A percentile compares a stretch with the other conserved stretches of the same genome.
These are phyloP conservation scores for Drosophila persimilis DNA, from an alignment of 1,140 invertebrate genomes.

Conservation along the genomic window DNA sequence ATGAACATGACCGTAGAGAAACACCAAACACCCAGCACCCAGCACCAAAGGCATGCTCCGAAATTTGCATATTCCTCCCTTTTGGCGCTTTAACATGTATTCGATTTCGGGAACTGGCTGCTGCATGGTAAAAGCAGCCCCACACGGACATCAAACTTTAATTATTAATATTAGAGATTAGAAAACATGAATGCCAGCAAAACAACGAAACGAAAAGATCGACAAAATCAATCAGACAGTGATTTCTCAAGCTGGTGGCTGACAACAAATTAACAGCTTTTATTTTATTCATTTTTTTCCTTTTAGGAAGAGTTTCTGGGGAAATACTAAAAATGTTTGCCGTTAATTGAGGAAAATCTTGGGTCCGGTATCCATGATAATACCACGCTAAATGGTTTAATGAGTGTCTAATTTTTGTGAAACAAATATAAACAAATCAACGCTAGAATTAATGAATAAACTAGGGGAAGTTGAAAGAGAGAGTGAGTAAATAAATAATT, in stretches of 20 bases:
- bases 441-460: neutral
- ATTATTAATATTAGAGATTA: slow-evolving; percentile 72
- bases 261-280: slow-evolving; percentile 63
- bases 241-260: slow-evolving; percentile 48
- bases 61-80: slow-evolving; percentile 72
- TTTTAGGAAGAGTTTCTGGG: slow-evolving; percentile 6
- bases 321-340: slow-evolving; percentile 30
- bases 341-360: slow-evolving; percentile 53
- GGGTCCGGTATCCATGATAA: slow-evolving; percentile 5
- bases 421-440: slow-evolving; percentile 7
- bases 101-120: slow-evolving; percentile 14
- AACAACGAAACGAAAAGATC: slow-evolving; percentile 32
- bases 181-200: slow-evolving; percentile 48
- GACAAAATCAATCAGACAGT: slow-evolving; percentile 66
- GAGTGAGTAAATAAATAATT: no score
- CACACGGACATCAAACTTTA: slow-evolving; percentile 47
- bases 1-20: slow-evolving; percentile 43
- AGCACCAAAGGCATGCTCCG: slow-evolving; percentile 6
- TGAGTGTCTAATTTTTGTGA: slow-evolving; percentile 40
- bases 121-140: neutral
- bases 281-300: slow-evolving; percentile 40
- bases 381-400: slow-evolving; percentile 34
- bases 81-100: slow-evolving; percentile 55
- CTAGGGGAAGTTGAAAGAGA: neutral
- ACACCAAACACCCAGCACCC: slow-evolving; percentile 46